Conservation (phyloP, 2,113 vertebrate species). For the Aegotheles bennettii region DNA sequence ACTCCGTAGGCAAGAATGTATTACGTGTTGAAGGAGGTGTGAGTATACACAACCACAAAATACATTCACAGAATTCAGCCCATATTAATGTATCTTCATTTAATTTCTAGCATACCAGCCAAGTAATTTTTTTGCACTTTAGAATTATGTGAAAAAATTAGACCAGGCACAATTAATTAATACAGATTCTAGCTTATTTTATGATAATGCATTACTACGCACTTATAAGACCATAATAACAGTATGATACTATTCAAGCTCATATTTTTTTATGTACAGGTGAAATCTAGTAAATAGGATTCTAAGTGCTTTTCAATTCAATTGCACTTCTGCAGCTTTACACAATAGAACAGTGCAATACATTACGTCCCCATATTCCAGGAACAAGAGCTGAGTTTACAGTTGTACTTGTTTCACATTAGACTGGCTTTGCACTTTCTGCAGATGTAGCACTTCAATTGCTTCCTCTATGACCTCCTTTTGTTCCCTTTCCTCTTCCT, state of each 20-base stretch:
- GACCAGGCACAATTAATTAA: constrained; percentile 44
- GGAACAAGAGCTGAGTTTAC: constrained; percentile 25
- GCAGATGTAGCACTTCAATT: background rate
- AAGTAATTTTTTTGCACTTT: background rate
- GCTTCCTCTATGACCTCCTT: background rate
- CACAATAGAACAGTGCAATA: constrained; percentile 67
- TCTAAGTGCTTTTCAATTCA: constrained; percentile 58
- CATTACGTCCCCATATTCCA: background rate
- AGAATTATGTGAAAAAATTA: constrained; percentile 15
- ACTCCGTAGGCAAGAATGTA: background rate
- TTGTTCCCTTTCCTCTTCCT: background rate
- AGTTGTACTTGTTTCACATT: constrained; percentile 8
- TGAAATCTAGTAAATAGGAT: constrained; percentile 23
- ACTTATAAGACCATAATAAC: constrained; percentile 12
- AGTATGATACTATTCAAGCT: constrained; percentile 58
- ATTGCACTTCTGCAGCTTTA: constrained; percentile 62
- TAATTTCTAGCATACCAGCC: background rate
- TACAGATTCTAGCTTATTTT: constrained; percentile 18
- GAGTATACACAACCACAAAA: constrained; percentile 6
- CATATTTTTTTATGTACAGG: constrained; percentile 31
- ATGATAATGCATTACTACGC: background rate
- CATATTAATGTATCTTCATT: background rate
- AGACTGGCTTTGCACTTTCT: background rate
- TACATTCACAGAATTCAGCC: background rate
- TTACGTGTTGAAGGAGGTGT: background rate